These are phyloP conservation scores for Syngnathus floridae DNA, from an alignment of 2,113 vertebrate genomes.

Conservation along the genomic window DNA sequence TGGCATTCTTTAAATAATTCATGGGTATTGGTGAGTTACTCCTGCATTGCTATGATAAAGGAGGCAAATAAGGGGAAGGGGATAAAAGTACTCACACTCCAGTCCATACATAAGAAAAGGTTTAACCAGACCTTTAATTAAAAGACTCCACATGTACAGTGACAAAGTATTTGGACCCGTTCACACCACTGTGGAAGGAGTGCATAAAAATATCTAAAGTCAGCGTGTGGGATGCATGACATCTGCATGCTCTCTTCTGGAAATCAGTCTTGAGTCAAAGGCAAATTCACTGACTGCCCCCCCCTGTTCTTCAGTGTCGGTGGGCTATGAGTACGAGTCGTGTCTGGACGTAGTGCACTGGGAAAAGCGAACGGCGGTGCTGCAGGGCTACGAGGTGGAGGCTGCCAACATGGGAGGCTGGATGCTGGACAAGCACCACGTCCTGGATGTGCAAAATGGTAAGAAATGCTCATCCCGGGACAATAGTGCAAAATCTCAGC, in stretches of 20 bases:
- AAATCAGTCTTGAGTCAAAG: slow-evolving; percentile 47
- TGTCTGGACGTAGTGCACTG: slow-evolving; percentile 91
- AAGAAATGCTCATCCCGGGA: slow-evolving; percentile 47
- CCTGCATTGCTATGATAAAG: slow-evolving; percentile 38
- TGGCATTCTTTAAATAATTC: slow-evolving; percentile 39
- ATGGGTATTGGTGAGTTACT: slow-evolving; percentile 32
- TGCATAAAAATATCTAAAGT: slow-evolving; percentile 20
- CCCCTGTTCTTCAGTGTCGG: slow-evolving; percentile 80
- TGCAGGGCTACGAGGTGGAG: slow-evolving; percentile 93
- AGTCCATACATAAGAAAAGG: background rate
- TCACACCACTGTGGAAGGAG: background rate
- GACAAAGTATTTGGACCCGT: too few species aligned
- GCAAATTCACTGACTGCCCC: slow-evolving; percentile 36
- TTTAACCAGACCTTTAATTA: background rate
- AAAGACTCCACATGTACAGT: background rate
- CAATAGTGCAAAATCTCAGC: background rate
- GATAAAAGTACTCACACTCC: background rate
- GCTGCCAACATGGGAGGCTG: slow-evolving; percentile 94
- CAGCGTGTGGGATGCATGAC: slow-evolving; percentile 32
- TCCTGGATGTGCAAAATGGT: slow-evolving; percentile 92
- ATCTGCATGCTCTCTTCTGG: slow-evolving; percentile 41
- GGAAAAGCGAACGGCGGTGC: slow-evolving; percentile 87
- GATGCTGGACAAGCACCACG: slow-evolving; percentile 91
- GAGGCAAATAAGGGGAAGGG: slow-evolving; percentile 35
- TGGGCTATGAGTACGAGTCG: slow-evolving; percentile 96